These are phyloP conservation scores for Drosophila barbarae DNA, from an alignment of 2,888 invertebrate genomes.

Conservation along the genomic window DNA sequence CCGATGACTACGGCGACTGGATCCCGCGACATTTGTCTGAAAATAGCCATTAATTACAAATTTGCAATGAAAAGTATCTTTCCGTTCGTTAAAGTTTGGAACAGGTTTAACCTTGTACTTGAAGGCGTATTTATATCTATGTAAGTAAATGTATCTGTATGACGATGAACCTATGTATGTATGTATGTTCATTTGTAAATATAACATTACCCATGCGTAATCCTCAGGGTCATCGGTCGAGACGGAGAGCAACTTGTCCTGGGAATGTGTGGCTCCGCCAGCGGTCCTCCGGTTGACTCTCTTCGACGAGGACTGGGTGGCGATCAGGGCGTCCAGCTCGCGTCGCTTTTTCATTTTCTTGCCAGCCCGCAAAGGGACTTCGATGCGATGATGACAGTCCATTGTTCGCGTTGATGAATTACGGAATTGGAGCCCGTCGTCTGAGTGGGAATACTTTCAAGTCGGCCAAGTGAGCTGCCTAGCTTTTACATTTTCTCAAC, in stretches of 20 bases:
- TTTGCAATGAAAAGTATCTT: constrained; percentile 2
- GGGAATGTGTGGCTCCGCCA: constrained; percentile 77
- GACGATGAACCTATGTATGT: not conserved
- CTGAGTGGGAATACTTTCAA: constrained; percentile 17
- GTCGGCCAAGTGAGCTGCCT: constrained; percentile 4
- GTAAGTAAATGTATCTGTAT: not conserved
- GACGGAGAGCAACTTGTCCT: constrained; percentile 84
- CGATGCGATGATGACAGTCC: constrained; percentile 84
- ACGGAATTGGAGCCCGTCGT: constrained; percentile 16
- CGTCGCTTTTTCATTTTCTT: constrained; percentile 89
- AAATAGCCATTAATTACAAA: constrained; percentile 6
- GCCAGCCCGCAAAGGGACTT: constrained; percentile 82
- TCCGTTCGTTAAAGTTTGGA: not conserved
- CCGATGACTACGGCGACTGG: constrained; percentile 72
- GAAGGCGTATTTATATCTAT: not conserved
- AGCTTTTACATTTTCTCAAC: constrained; percentile 34
- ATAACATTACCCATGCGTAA: constrained; percentile 77
- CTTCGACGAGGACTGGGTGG: constrained; percentile 79
- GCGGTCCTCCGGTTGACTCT: constrained; percentile 60
- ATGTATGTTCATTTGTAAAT: constrained; percentile 1
- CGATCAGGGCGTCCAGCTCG: constrained; percentile 87
- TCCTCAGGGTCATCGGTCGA: constrained; percentile 83
- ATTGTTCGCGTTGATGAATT: constrained; percentile 64
- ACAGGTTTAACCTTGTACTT: constrained; percentile 18
- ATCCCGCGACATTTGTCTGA: constrained; percentile 59